These are phyloP conservation scores for Ailuropoda melanoleuca DNA, from an alignment of 2,113 vertebrate genomes.

Conservation along the genomic window DNA sequence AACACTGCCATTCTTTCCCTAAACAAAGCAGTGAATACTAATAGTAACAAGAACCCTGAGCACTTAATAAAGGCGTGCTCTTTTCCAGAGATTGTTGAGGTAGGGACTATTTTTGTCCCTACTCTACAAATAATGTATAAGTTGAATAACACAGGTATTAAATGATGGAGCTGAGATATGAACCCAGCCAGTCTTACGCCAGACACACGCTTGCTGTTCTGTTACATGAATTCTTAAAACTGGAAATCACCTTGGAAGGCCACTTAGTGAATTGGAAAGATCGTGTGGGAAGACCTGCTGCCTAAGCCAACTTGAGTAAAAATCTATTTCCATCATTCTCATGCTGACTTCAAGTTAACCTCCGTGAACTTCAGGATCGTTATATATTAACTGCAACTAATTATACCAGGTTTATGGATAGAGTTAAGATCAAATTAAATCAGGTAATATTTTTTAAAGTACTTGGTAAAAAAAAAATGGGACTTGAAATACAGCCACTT, in stretches of 20 bases:
- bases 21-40: background rate
- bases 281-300: background rate
- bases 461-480: background rate
- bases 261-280: background rate
- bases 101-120: background rate
- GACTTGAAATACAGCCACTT: background rate
- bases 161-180: background rate
- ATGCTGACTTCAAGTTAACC: background rate
- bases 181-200: background rate
- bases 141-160: background rate
- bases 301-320: background rate
- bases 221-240: background rate
- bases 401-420: background rate
- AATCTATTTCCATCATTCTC: background rate
- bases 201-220: background rate
- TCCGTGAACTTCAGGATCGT: background rate
- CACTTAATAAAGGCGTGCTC: background rate
- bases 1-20: background rate
- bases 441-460: background rate
- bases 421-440: slow-evolving; percentile 11
- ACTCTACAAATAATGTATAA: background rate
- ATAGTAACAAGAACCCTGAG: background rate
- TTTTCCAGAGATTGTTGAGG: background rate
- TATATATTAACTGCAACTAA: background rate
- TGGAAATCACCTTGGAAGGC: background rate